Conservation (phyloP, 2,888 invertebrate species). For the Drosophila ustulata region DNA sequence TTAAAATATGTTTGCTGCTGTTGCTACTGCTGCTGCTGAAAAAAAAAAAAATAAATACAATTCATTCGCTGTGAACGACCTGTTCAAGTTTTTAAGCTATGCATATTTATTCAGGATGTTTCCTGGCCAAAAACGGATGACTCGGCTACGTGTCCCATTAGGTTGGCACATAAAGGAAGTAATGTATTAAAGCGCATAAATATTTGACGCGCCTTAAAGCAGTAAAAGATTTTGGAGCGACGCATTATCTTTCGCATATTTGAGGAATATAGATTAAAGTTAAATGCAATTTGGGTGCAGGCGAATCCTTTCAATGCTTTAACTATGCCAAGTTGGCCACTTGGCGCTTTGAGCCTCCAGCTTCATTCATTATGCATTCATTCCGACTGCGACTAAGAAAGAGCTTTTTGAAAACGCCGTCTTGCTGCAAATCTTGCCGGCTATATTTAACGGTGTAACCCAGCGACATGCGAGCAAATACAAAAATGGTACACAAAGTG, state of each 20-base stretch:
- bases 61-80: background rate
- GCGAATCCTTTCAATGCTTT: background rate
- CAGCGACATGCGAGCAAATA: constrained; percentile 19
- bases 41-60: background rate
- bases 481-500: background rate
- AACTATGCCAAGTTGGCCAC: constrained; percentile 43
- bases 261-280: background rate
- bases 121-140: constrained; percentile 18
- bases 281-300: background rate
- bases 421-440: constrained; percentile 19
- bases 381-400: background rate
- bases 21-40: background rate
- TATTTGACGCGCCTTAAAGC: constrained; percentile 4
- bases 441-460: constrained; percentile 14
- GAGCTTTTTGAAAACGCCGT: constrained; percentile 6
- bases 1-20: constrained; percentile 16
- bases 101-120: constrained; percentile 38
- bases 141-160: constrained; percentile 24
- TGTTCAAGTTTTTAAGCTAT: constrained; percentile 20
- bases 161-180: background rate
- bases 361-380: constrained; percentile 50
- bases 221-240: background rate
- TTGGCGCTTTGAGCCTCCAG: constrained; percentile 23
- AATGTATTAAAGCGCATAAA: constrained; percentile 13
- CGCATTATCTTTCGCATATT: too few relatives aligned